Evolutionary conservation across 2,888 invertebrate genomes (phyloP).

Genomic region (Zootermopsis nevadensis): DNA sequence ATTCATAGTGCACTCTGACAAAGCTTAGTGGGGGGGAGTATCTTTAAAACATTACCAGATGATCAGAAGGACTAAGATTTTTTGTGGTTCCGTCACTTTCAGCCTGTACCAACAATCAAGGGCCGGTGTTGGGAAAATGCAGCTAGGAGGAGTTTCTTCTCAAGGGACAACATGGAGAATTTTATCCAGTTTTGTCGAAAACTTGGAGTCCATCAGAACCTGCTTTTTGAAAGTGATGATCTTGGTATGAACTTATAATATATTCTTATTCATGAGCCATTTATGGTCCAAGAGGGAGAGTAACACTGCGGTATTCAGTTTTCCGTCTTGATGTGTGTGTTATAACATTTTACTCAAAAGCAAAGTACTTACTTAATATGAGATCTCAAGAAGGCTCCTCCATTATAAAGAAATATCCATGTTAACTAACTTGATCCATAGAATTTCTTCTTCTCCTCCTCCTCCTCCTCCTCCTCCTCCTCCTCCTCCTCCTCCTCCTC

Average conservation of each 20-base stretch:
- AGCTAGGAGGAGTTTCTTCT: constrained; percentile 86
- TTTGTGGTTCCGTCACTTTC: constrained; percentile 48
- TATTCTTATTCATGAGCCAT: too few relatives aligned
- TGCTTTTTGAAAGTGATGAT: constrained; percentile 91
- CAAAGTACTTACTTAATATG: too few relatives aligned
- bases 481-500: too few relatives aligned
- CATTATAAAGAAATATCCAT: too few relatives aligned
- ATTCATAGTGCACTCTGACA: neutral
- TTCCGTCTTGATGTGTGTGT: too few relatives aligned
- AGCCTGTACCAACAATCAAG: constrained; percentile 78
- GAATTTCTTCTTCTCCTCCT: too few relatives aligned
- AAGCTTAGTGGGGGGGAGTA: neutral
- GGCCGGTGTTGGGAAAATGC: constrained; percentile 87
- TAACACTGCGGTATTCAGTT: too few relatives aligned
- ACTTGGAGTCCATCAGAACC: constrained; percentile 86
- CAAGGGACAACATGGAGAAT: constrained; percentile 89
- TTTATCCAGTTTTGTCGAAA: constrained; percentile 88
- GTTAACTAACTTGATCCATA: too few relatives aligned
- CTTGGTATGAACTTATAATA: constrained; percentile 69
- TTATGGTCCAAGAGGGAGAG: too few relatives aligned
- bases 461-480: too few relatives aligned
- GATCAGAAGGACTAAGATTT: neutral
- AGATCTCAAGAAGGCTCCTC: too few relatives aligned
- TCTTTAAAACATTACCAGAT: neutral
- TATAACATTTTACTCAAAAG: too few relatives aligned